Percentiles rank a stretch among this genome's conserved stretches.
Conservation (phyloP, 2,888 invertebrate genomes). For the Agonopterix arenella region DNA sequence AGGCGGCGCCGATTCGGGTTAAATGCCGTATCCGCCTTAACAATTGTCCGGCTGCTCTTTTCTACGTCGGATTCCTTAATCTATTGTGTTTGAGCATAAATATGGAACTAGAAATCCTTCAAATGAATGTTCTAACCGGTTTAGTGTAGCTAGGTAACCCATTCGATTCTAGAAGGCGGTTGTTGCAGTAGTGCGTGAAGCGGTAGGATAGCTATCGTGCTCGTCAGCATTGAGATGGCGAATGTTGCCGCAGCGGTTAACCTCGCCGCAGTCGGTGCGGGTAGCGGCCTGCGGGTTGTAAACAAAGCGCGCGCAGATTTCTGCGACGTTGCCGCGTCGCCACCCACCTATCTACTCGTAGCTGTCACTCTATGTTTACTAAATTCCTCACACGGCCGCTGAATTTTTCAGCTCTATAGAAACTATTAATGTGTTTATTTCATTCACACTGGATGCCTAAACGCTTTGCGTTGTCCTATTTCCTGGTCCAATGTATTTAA, state of each 20-base stretch:
- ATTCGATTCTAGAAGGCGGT: slow-evolving; percentile 17
- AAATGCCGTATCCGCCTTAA: slow-evolving; percentile 35
- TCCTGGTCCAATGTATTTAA: no score
- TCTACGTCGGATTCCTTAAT: slow-evolving; percentile 14
- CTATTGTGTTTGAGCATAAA: slow-evolving; percentile 15
- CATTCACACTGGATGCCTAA: no score
- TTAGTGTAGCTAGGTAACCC: slow-evolving; percentile 9
- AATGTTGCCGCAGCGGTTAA: slow-evolving; percentile 37
- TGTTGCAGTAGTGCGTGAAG: slow-evolving; percentile 6
- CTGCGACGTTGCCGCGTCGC: slow-evolving; percentile 53
- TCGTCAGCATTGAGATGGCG: slow-evolving; percentile 19
- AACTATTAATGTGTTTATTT: slow-evolving; percentile 2
- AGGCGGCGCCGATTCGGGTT: slow-evolving; percentile 34
- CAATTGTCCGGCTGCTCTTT: not conserved
- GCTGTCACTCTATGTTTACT: slow-evolving; percentile 36
- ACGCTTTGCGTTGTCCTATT: no score
- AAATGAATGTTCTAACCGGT: slow-evolving; percentile 17
- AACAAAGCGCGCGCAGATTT: slow-evolving; percentile 57
- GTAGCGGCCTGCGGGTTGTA: slow-evolving; percentile 36
- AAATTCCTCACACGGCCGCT: slow-evolving; percentile 15
- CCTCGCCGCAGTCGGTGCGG: slow-evolving; percentile 33
- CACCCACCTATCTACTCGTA: slow-evolving; percentile 24
- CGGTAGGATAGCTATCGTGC: slow-evolving; percentile 7
- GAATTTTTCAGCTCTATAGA: slow-evolving; percentile 3
- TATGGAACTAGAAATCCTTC: slow-evolving; percentile 11